A percentile compares a stretch with the other conserved stretches of the same genome.
These are phyloP conservation scores for Lasioglossum villosulum DNA, from an alignment of 2,888 invertebrate species.

Conservation along the genomic window DNA sequence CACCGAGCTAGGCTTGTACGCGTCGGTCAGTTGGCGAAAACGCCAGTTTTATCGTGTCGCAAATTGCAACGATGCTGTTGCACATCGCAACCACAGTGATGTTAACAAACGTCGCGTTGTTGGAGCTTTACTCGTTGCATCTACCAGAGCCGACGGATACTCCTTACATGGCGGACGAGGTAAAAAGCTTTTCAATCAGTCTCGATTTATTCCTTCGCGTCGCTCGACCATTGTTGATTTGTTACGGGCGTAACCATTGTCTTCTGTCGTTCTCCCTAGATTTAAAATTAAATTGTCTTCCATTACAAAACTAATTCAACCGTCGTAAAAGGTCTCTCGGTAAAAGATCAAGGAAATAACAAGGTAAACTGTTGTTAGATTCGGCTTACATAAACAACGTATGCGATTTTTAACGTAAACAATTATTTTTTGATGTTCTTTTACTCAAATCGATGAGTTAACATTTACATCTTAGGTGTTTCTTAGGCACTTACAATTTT, in stretches of 20 bases:
- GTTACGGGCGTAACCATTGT: not conserved
- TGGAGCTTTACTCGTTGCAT: slow-evolving; percentile 54
- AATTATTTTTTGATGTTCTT: too few relatives aligned
- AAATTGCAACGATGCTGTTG: slow-evolving; percentile 51
- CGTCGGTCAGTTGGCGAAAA: not conserved
- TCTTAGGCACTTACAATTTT: too few relatives aligned
- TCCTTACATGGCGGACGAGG: slow-evolving; percentile 41
- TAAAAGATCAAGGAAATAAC: too few relatives aligned
- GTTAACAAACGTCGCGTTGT: slow-evolving; percentile 57
- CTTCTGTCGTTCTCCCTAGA: not conserved
- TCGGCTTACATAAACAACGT: too few relatives aligned
- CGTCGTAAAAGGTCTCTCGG: too few relatives aligned
- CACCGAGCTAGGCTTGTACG: slow-evolving; percentile 21
- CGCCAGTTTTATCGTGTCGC: not conserved
- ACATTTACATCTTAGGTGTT: too few relatives aligned
- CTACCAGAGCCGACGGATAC: not conserved
- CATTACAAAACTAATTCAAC: not conserved
- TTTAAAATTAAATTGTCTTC: not conserved
- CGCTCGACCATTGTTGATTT: not conserved
- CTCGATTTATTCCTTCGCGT: not conserved
- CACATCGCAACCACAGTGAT: slow-evolving; percentile 51
- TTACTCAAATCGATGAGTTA: too few relatives aligned
- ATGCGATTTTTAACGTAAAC: too few relatives aligned
- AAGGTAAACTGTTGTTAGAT: too few relatives aligned
- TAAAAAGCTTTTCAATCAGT: slow-evolving; percentile 41